Percentiles rank a stretch among this genome's conserved stretches.
phyloP scores from a whole-genome alignment of 2,888 invertebrate genomes.

The Adelphocoris suturalis region DNA sequence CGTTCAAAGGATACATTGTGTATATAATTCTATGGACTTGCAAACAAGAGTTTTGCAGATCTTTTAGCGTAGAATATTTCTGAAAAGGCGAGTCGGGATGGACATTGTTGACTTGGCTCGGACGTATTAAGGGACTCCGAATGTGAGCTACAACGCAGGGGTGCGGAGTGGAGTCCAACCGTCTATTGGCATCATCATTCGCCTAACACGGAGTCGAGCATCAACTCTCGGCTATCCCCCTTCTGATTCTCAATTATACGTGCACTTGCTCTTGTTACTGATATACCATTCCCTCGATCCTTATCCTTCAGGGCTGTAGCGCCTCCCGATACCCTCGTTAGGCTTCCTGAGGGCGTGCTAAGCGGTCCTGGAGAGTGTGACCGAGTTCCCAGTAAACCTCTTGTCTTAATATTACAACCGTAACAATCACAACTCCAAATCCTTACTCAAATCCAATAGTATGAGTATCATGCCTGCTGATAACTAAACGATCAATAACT shows the following conservation, averaged over 20 bases:
- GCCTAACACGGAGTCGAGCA: background rate
- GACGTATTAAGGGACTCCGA: conserved; percentile 5
- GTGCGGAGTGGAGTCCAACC: background rate
- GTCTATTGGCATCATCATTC: conserved; percentile 23
- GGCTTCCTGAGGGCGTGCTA: conserved; percentile 1
- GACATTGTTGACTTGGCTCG: background rate
- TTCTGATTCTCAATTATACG: conserved; percentile 31
- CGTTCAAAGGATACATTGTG: too few relatives aligned
- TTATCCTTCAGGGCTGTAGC: background rate
- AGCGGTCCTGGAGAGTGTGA: conserved; percentile 5
- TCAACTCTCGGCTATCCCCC: conserved; percentile 15
- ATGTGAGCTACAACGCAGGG: background rate
- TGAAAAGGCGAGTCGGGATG: background rate
- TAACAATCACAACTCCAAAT: conserved; percentile 15
- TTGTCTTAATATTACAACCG: conserved; percentile 31
- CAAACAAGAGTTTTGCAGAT: too few relatives aligned
- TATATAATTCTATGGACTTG: too few relatives aligned
- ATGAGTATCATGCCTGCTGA: too few relatives aligned
- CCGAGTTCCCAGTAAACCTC: background rate
- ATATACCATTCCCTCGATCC: conserved; percentile 29
- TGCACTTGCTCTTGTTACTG: conserved; percentile 34
- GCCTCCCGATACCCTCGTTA: conserved; percentile 31
- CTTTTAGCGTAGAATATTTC: background rate
- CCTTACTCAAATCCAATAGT: conserved; percentile 11
- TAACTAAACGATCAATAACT: too few relatives aligned